phyloP scores from a whole-genome alignment of 1,140 invertebrate species.

The Physella acuta region DNA sequence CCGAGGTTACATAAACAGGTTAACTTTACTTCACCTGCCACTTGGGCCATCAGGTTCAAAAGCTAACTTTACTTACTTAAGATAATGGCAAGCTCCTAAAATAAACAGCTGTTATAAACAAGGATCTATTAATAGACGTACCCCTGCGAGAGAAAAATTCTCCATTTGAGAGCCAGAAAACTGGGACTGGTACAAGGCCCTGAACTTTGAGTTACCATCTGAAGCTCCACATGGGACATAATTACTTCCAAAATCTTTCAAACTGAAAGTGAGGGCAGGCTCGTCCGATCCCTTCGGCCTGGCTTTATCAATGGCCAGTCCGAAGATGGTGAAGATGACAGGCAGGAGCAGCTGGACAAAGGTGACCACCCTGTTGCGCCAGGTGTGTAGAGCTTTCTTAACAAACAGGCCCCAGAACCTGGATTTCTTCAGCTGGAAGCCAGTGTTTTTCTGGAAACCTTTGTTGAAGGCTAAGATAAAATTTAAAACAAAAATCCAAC shows the following conservation, averaged over 20 bases:
- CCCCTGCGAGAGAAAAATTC: neutral
- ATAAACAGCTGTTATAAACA: no score
- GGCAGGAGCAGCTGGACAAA: conserved; percentile 55
- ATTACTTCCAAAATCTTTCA: no score
- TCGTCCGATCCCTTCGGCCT: conserved; percentile 44
- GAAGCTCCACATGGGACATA: no score
- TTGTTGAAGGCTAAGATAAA: conserved; percentile 27
- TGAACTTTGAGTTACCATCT: conserved; percentile 13
- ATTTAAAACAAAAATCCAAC: neutral
- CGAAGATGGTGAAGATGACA: conserved; percentile 53
- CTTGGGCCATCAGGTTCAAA: no score
- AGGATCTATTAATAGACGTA: no score
- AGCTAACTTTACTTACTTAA: no score
- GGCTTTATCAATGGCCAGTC: conserved; percentile 49
- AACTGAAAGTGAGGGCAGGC: conserved; percentile 45
- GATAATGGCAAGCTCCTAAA: no score
- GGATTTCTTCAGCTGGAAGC: conserved; percentile 1
- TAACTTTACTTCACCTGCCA: no score
- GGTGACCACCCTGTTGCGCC: conserved; percentile 50
- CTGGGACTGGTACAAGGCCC: conserved; percentile 13
- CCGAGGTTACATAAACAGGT: no score
- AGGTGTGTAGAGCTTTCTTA: conserved; percentile 56
- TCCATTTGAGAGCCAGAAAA: conserved; percentile 13
- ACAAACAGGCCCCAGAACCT: conserved; percentile 51
- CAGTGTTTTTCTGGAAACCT: conserved; percentile 25